Conservation (phyloP, 2,113 vertebrate genomes). For the Nyctereutes procyonoides region DNA sequence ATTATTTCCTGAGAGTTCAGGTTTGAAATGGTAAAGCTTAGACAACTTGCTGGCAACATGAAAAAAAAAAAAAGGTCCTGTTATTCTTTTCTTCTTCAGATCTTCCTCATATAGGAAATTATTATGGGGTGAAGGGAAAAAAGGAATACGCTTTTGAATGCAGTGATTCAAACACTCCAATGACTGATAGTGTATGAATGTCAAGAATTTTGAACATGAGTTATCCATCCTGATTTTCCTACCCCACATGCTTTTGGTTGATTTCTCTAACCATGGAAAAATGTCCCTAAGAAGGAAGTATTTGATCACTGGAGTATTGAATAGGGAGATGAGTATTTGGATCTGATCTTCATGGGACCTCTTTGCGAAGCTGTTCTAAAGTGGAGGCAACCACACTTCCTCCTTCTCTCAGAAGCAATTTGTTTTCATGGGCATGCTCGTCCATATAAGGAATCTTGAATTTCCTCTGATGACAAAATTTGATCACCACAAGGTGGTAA, state of each 20-base stretch:
- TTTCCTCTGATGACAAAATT: slow-evolving; percentile 57
- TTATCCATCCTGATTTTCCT: slow-evolving; percentile 51
- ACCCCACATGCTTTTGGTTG: background rate
- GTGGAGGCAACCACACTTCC: background rate
- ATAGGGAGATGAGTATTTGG: background rate
- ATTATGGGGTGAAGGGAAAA: background rate
- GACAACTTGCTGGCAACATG: slow-evolving; percentile 1
- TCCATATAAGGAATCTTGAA: background rate
- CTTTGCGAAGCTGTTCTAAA: background rate
- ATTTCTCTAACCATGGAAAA: slow-evolving; percentile 27
- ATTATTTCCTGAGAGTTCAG: slow-evolving; percentile 46
- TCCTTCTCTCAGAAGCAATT: background rate
- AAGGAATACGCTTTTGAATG: slow-evolving; percentile 32
- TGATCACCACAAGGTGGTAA: slow-evolving; percentile 38
- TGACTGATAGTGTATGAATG: slow-evolving; percentile 13
- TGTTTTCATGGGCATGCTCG: background rate
- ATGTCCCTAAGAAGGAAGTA: background rate
- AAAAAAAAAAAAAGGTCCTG: background rate
- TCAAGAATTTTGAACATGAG: slow-evolving; percentile 58
- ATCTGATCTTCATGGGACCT: background rate
- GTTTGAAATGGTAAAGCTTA: background rate
- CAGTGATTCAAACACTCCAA: slow-evolving; percentile 52
- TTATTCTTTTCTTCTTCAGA: slow-evolving; percentile 6
- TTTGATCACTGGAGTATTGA: slow-evolving; percentile 22
- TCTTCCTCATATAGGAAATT: background rate